These are phyloP conservation scores for Otolemur crassicaudatus DNA, from an alignment of 2,797 vertebrate species.

Conservation along the genomic window DNA sequence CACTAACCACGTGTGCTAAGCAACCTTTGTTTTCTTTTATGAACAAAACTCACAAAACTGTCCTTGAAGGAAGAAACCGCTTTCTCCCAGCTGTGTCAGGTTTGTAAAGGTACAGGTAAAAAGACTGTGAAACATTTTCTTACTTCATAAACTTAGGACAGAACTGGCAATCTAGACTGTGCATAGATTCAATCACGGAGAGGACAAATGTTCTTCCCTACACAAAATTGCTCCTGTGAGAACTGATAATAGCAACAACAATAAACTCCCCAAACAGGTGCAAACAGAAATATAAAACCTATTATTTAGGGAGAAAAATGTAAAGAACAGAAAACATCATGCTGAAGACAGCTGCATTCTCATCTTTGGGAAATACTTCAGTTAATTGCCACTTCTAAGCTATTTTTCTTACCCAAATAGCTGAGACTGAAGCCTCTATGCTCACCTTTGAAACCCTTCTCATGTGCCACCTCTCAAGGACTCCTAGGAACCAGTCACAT, in stretches of 20 bases:
- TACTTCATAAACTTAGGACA: constrained; percentile 28
- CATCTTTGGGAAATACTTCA: neutral
- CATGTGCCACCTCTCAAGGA: neutral
- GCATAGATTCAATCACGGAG: neutral
- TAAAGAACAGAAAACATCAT: neutral
- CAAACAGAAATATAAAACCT: constrained; percentile 25
- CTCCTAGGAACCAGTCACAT: neutral
- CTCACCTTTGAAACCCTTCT: neutral
- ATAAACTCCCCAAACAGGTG: neutral
- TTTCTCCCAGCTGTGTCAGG: neutral
- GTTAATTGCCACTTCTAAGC: neutral
- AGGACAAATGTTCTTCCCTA: constrained; percentile 25
- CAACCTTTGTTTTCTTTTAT: constrained; percentile 1
- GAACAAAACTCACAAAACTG: neutral
- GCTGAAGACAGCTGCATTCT: neutral
- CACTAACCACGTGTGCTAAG: neutral
- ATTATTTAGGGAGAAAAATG: neutral
- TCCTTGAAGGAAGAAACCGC: neutral
- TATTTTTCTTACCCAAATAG: neutral
- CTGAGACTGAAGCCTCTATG: neutral
- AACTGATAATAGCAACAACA: neutral
- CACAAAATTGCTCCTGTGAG: constrained; percentile 48
- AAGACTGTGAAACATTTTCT: constrained; percentile 45
- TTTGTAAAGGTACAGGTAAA: neutral
- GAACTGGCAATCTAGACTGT: constrained; percentile 1